Evolutionary conservation across 2,888 invertebrate genomes (phyloP), one percentile per base, ranked within the genome.

Genomic region (Selenia dentaria): DNA sequence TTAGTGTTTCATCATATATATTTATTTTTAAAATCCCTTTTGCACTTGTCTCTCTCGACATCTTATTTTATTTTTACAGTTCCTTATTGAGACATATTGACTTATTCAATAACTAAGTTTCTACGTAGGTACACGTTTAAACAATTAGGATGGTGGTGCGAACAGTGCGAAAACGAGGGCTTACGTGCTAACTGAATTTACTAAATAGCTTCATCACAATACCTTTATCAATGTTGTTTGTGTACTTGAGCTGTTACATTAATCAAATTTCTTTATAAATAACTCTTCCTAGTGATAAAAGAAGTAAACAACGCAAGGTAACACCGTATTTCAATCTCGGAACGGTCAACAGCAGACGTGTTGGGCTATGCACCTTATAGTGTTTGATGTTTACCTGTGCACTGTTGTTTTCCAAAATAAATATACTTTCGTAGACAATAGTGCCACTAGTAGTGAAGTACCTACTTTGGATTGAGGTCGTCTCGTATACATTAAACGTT

Each of bases 151-250:
- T 43, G 34, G 33, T 51, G 33, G 33, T 47, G 64, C 37, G 33
- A 65, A 68, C 54, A 32, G 43, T 39, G 39, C 24, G 39, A 46
- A 62, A 58, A 42, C 44, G 40, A 45, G 25, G 35, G 35, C 11
- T 8, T 10, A 53, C 27, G 63, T 65, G 72, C 44, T 66, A 73
- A 73, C 50, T 61, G 41, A 44, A 28, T 37, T 33, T 37, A 36
- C 39, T 39, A 35, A 42, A 33, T 46, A 25, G 42, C 51, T 47
- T 25, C 57, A 53, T 53, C 54, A 59, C 54, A 58, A 61, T 50
- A 43, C 26, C 36, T 39, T 40, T 16, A 47, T 57, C 57, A 44
- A 52, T 45, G 36, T 42, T 24, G 35, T 13, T 28, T 51, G 35
- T 55, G 29, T 53, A 49, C 45, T 43, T 53, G 34, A 39, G 40